A percentile compares a stretch with the other conserved stretches of the same genome.
Conservation (phyloP, 2,113 vertebrate species). For the Spea multiplicata region DNA sequence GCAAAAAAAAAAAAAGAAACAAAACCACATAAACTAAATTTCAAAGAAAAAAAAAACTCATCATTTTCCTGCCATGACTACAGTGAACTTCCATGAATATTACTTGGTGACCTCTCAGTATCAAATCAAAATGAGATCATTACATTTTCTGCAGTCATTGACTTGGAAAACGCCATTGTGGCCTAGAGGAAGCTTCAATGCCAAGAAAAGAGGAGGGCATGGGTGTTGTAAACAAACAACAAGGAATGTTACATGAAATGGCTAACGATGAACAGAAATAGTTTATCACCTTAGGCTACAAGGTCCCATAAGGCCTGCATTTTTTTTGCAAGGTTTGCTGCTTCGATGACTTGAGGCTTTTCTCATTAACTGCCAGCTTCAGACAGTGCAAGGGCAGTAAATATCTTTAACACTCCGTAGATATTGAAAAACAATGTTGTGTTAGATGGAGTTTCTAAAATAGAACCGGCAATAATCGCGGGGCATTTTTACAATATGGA, state of each 20-base stretch:
- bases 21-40: not conserved
- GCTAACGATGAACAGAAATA: constrained; percentile 23
- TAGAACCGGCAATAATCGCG: not conserved
- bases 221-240: constrained; percentile 32
- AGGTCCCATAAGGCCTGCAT: constrained; percentile 20
- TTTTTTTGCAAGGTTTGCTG: constrained; percentile 22
- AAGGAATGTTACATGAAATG: constrained; percentile 13
- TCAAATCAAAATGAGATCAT: constrained; percentile 6
- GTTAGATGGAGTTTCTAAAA: not conserved
- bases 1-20: not conserved
- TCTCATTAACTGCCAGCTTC: constrained; percentile 18
- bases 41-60: not conserved
- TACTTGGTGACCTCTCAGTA: constrained; percentile 20
- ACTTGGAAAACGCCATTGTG: not conserved
- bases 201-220: not conserved
- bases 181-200: constrained; percentile 20
- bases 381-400: constrained; percentile 14
- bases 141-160: not conserved
- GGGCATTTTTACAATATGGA: not conserved
- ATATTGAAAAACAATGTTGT: constrained; percentile 29
- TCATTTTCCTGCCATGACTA: not conserved
- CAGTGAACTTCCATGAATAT: not conserved
- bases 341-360: constrained; percentile 29
- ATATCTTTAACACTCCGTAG: constrained; percentile 13
- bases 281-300: constrained; percentile 26